Conservation (phyloP, 2,797 vertebrate genomes). For the Arvicola amphibius region DNA sequence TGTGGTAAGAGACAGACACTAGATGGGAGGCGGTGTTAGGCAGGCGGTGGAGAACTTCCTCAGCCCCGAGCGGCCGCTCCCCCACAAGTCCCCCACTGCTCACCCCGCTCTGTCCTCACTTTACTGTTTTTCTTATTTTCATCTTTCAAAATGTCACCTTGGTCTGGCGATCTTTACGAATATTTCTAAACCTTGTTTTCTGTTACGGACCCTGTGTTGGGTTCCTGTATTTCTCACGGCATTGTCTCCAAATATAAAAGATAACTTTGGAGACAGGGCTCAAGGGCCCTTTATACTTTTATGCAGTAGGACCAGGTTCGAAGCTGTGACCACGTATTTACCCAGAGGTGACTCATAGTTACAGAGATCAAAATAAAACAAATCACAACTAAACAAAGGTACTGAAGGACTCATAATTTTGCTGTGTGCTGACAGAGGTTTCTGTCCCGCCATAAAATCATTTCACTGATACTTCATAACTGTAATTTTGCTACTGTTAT, state of each 20-base stretch:
- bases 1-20: constrained; percentile 51
- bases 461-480: not conserved
- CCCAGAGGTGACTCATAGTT: constrained; percentile 7
- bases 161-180: not conserved
- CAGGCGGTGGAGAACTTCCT: constrained; percentile 60
- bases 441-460: not conserved
- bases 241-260: constrained; percentile 7
- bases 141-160: not conserved
- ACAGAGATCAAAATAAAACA: not conserved
- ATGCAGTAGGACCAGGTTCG: constrained; percentile 25
- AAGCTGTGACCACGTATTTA: constrained; percentile 28
- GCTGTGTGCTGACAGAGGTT: not conserved
- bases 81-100: not conserved
- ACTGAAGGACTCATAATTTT: not conserved
- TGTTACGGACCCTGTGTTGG: not conserved
- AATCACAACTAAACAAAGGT: constrained; percentile 7
- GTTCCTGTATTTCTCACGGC: not conserved
- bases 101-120: not conserved
- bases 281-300: constrained; percentile 19
- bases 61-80: not conserved
- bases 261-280: not conserved
- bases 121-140: constrained; percentile 31
- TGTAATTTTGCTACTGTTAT: not conserved
- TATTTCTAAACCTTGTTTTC: constrained; percentile 36
- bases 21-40: constrained; percentile 80